phyloP scores from a whole-genome alignment of 2,888 invertebrate species.

The Dasypogon diadema region DNA sequence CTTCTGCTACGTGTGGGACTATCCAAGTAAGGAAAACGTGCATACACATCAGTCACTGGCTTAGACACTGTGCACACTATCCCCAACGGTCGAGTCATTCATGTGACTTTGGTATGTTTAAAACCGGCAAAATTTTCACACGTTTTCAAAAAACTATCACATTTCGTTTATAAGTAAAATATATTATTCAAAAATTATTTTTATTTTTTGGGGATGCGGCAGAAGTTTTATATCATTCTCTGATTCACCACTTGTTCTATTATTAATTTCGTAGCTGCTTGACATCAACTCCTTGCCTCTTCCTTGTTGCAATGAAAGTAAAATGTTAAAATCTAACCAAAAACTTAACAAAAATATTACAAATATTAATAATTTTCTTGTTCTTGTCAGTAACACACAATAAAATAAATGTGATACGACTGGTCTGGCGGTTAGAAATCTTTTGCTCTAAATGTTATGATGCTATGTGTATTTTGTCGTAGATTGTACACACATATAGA shows the following conservation, averaged over 20 bases:
- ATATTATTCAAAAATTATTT: too few species aligned
- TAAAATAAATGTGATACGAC: constrained; percentile 59
- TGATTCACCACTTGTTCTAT: too few species aligned
- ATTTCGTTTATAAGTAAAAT: background rate
- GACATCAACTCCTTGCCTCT: too few species aligned
- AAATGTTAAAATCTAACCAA: background rate
- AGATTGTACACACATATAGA: constrained; percentile 40
- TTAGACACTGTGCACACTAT: constrained; percentile 34
- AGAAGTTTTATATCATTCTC: too few species aligned
- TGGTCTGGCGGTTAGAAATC: constrained; percentile 63
- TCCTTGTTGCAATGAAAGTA: too few species aligned
- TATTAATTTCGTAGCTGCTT: too few species aligned
- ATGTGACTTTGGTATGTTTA: background rate
- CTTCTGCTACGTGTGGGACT: background rate
- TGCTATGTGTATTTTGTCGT: constrained; percentile 61
- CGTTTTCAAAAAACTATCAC: constrained; percentile 7
- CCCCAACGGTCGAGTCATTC: constrained; percentile 9
- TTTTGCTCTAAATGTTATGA: constrained; percentile 62
- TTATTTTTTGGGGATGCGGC: too few species aligned
- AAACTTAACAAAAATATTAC: constrained; percentile 12
- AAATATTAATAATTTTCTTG: constrained; percentile 12
- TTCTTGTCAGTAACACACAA: constrained; percentile 42
- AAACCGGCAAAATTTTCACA: background rate
- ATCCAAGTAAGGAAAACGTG: constrained; percentile 29
- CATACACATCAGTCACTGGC: constrained; percentile 37